phyloP scores from a whole-genome alignment of 1,140 invertebrate species.

The Drosophila erecta region DNA sequence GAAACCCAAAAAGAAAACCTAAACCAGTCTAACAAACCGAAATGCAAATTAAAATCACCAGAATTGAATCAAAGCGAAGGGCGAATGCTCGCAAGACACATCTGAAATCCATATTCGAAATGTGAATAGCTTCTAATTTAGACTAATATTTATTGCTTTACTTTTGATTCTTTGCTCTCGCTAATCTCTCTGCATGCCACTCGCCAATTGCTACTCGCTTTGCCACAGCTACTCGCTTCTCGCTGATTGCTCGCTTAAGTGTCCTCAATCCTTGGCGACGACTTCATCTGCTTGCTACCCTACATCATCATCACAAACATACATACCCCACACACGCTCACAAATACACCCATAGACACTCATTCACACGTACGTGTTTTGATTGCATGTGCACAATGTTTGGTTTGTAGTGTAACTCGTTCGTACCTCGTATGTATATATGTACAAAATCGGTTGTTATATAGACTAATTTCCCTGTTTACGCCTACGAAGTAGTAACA shows the following conservation, averaged over 20 bases:
- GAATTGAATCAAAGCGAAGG: constrained; percentile 2
- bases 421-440: constrained; percentile 29
- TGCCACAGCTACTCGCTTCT: neutral
- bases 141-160: constrained; percentile 61
- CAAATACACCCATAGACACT: constrained; percentile 8
- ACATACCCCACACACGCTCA: constrained; percentile 4
- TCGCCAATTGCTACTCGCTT: constrained; percentile 30
- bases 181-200: constrained; percentile 42
- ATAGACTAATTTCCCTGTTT: constrained; percentile 24
- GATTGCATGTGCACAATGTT: constrained; percentile 33
- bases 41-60: constrained; percentile 6
- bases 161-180: constrained; percentile 68
- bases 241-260: constrained; percentile 22
- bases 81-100: constrained; percentile 25
- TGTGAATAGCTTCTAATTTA: constrained; percentile 41
- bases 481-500: constrained; percentile 11
- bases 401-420: constrained; percentile 45
- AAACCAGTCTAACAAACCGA: constrained; percentile 3
- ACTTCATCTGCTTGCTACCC: constrained; percentile 32
- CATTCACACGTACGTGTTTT: constrained; percentile 23
- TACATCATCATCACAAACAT: constrained; percentile 3
- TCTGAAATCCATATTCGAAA: constrained; percentile 50
- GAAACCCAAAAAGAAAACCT: constrained; percentile 18
- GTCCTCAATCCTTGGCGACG: constrained; percentile 9
- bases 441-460: constrained; percentile 48